Evolutionary conservation across 2,888 invertebrate genomes (phyloP).

Genomic region (Isoperla grammatica): DNA sequence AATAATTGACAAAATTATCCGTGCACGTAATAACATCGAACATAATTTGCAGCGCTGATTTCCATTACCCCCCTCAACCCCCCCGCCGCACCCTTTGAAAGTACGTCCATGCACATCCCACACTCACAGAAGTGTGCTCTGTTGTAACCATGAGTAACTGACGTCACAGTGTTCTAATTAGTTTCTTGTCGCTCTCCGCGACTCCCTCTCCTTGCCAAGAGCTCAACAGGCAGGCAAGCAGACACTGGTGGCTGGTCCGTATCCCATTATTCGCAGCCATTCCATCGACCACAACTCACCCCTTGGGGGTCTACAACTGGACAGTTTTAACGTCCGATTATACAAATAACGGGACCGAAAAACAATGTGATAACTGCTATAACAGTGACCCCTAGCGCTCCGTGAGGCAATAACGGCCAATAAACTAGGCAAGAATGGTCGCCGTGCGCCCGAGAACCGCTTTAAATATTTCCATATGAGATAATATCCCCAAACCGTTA

Average conservation of each 20-base stretch:
- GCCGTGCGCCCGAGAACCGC: neutral
- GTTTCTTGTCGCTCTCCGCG: constrained; percentile 18
- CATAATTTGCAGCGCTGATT: too few relatives aligned
- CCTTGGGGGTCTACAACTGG: constrained; percentile 1
- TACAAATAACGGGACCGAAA: constrained; percentile 23
- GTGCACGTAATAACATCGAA: too few relatives aligned
- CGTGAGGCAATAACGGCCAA: neutral
- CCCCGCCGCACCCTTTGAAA: too few relatives aligned
- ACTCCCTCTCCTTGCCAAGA: neutral
- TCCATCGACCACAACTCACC: constrained; percentile 18
- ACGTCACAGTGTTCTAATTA: constrained; percentile 25
- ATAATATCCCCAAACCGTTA: constrained; percentile 14
- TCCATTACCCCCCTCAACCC: too few relatives aligned
- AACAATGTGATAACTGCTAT: constrained; percentile 26
- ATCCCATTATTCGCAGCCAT: constrained; percentile 6
- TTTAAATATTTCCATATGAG: constrained; percentile 16
- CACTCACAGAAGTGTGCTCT: constrained; percentile 3
- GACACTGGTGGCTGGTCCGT: neutral
- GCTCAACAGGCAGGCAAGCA: constrained; percentile 21
- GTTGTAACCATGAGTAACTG: constrained; percentile 17
- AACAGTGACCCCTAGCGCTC: constrained; percentile 3
- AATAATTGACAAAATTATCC: too few relatives aligned
- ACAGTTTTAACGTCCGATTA: constrained; percentile 24
- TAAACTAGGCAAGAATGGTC: constrained; percentile 11
- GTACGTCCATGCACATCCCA: too few relatives aligned